Base-by-base conservation (phyloP, 2,113 vertebrate genomes). In the Archilochus colubris region DNA sequence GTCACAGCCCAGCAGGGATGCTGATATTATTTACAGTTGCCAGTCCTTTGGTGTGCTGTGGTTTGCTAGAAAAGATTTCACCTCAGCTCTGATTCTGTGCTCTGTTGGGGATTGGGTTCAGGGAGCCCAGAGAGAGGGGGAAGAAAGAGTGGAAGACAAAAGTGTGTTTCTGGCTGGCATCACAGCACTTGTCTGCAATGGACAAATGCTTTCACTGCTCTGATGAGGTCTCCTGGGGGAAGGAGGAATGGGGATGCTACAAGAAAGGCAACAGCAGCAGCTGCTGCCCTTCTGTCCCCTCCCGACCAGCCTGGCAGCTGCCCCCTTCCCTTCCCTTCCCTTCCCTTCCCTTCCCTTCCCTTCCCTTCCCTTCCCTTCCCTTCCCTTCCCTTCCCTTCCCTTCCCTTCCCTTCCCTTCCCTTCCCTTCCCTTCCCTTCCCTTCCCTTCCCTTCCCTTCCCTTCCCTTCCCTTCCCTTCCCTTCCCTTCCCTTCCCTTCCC, bases 261-360 rank as follows among this genome's bases (percentile, higher is more conserved):
- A 44, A 91, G 76, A 75, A 83, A 72, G 79, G 91, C 82, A 80
- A 77, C 57, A 40, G 63, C 77, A 88, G 88, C 94, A 96, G 97
- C 96, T 96, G 97, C 89, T 76, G 75, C 50, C 54, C 55, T 31
- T 63, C 81, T 79, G 57, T 28, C 31, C 30, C 79, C 75, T 13
- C 61, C 7, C 7, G 3, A 22, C 20, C 55, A 38, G 0, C 4
- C 55, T 83, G 74, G 88, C 89, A 93, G 92, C 96, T 96, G 94
- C 82, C 33, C 7, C 7, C 33, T 33, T 33, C 33, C 33, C 33
- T 33, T 33, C 33, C 33, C 33, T 33, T 33, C 33, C 33, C 33
- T 33, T 33, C 33, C 33, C 33, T n/a, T 81, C 40, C 68, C 36
- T 38, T 38, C 33, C 33, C 33, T 33, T 33, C 33, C 33, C 33